Percentiles rank a stretch among this genome's conserved stretches.
These are phyloP conservation scores for Ypsolopha scabrella DNA, from an alignment of 2,888 invertebrate genomes.

Conservation along the genomic window DNA sequence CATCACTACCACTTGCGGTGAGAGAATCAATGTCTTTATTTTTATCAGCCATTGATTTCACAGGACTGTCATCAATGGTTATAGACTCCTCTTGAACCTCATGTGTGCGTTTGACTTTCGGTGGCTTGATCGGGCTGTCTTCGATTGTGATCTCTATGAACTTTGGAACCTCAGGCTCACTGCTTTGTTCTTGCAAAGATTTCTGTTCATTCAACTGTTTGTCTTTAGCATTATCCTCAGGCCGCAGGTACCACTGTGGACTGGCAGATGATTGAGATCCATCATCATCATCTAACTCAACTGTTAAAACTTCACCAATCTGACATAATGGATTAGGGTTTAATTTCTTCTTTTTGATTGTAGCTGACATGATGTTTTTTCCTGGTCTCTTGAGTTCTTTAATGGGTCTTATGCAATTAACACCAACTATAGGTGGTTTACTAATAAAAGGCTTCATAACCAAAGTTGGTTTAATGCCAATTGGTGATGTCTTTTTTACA, in stretches of 20 bases:
- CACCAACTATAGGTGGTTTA: slow-evolving; percentile 1
- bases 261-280: slow-evolving; percentile 16
- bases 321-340: slow-evolving; percentile 20
- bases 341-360: slow-evolving; percentile 18
- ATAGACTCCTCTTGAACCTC: slow-evolving; percentile 37
- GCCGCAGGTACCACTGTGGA: slow-evolving; percentile 54
- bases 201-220: slow-evolving; percentile 25
- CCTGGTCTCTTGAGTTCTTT: slow-evolving; percentile 13
- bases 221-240: slow-evolving; percentile 33
- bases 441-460: too few species aligned
- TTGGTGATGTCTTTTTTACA: neutral
- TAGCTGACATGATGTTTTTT: slow-evolving; percentile 11
- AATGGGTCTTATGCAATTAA: slow-evolving; percentile 10
- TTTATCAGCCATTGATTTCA: slow-evolving; percentile 19
- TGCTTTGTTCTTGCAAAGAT: slow-evolving; percentile 26
- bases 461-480: too few species aligned
- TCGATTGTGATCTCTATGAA: slow-evolving; percentile 57
- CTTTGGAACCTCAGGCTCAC: slow-evolving; percentile 33
- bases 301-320: slow-evolving; percentile 27
- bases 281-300: slow-evolving; percentile 55
- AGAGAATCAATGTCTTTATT: slow-evolving; percentile 13
- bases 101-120: slow-evolving; percentile 20
- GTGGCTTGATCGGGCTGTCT: slow-evolving; percentile 50
- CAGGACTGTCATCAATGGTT: slow-evolving; percentile 55
- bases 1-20: slow-evolving; percentile 17